Evolutionary conservation across 2,797 vertebrate genomes (phyloP).

Genomic region (Hoplostethus atlanticus): DNA sequence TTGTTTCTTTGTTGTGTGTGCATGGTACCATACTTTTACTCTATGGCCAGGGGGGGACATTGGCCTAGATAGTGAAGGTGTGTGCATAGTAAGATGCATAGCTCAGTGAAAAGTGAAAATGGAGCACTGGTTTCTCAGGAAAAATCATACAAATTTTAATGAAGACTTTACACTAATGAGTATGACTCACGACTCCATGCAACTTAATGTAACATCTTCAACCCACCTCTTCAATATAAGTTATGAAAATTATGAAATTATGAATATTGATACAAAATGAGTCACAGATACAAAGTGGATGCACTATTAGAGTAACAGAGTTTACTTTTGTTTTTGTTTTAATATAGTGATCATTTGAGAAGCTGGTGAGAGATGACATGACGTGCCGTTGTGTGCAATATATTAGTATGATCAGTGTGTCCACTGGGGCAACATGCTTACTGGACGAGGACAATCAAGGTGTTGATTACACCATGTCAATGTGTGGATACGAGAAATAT

Average conservation of each 20-base stretch:
- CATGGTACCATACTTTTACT: slow-evolving; percentile 22
- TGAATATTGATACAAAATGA: neutral
- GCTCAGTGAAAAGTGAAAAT: slow-evolving; percentile 76
- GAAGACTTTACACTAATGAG: slow-evolving; percentile 69
- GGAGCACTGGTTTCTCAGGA: slow-evolving; percentile 70
- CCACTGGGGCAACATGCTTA: too few relatives aligned
- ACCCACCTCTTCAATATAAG: slow-evolving; percentile 17
- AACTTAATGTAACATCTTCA: slow-evolving; percentile 29
- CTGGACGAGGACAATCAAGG: neutral
- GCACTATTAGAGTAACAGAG: neutral
- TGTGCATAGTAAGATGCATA: slow-evolving; percentile 62
- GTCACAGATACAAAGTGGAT: slow-evolving; percentile 23
- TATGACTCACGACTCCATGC: slow-evolving; percentile 48
- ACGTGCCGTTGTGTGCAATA: neutral
- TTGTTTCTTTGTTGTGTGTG: slow-evolving; percentile 48
- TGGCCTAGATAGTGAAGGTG: slow-evolving; percentile 80
- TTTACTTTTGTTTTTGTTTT: too few relatives aligned
- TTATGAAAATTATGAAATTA: neutral
- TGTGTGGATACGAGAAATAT: too few relatives aligned
- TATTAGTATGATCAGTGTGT: neutral
- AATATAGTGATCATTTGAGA: neutral
- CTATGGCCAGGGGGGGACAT: slow-evolving; percentile 54
- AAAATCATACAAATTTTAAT: slow-evolving; percentile 75
- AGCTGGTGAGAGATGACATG: slow-evolving; percentile 3
- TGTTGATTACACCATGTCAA: neutral